These are phyloP conservation scores for Galaxea fascicularis DNA, from an alignment of 92 coral and sea anemone genomes.

Conservation along the genomic window DNA sequence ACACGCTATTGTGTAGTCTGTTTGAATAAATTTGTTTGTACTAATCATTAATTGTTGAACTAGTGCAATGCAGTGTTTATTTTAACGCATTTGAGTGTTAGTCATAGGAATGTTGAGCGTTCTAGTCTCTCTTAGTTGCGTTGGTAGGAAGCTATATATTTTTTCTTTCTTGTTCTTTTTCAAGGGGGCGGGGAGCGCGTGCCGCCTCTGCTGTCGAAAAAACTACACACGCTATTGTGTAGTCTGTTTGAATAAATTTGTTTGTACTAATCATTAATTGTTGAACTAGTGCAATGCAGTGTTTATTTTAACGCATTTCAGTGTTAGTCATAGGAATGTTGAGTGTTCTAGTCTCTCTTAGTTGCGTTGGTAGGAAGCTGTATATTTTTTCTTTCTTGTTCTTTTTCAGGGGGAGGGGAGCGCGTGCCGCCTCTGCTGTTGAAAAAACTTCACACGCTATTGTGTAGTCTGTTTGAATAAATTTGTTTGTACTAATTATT, in stretches of 20 bases:
- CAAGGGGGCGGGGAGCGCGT: neutral
- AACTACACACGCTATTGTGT: neutral
- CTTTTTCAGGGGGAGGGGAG: neutral
- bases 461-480: conserved; percentile 1
- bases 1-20: neutral
- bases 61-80: neutral
- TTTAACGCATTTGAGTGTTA: neutral
- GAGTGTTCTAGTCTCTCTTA: neutral
- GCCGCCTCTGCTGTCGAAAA: neutral
- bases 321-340: neutral
- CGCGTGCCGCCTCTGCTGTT: conserved; percentile 1
- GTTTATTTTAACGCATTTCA: neutral
- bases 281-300: neutral
- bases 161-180: neutral
- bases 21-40: neutral
- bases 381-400: neutral
- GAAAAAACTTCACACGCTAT: neutral
- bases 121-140: neutral
- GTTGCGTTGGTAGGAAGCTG: too few species aligned
- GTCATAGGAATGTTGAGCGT: neutral
- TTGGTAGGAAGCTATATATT: too few species aligned
- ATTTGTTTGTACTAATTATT: neutral
- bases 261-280: neutral
- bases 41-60: neutral
- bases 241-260: neutral